A percentile compares a stretch with the other conserved stretches of the same genome.
These are phyloP conservation scores for Lampris incognitus DNA, from an alignment of 2,113 vertebrate genomes.

Conservation along the genomic window DNA sequence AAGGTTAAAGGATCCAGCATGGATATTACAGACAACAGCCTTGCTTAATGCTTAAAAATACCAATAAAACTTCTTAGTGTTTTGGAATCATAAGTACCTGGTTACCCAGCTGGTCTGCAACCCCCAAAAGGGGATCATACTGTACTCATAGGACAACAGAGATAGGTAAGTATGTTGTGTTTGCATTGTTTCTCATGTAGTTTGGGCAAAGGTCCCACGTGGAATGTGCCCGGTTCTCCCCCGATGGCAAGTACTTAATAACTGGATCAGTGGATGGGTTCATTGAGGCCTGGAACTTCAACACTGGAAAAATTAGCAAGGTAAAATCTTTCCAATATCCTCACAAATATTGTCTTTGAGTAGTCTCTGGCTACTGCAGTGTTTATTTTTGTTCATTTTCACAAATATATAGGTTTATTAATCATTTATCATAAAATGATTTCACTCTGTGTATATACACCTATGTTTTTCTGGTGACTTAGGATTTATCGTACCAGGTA, in stretches of 20 bases:
- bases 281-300: constrained; percentile 98
- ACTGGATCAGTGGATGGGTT: constrained; percentile 98
- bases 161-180: not conserved
- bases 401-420: no score
- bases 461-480: not conserved
- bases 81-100: not conserved
- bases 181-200: constrained; percentile 71
- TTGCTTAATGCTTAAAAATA: not conserved
- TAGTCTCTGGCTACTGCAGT: no score
- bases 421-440: no score
- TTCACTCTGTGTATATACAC: not conserved
- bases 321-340: constrained; percentile 61
- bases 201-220: constrained; percentile 98
- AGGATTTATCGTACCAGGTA: constrained; percentile 98
- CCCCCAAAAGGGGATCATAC: not conserved
- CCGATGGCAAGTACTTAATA: constrained; percentile 95
- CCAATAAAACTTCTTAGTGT: not conserved
- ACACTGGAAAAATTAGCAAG: constrained; percentile 96
- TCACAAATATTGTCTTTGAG: no score
- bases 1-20: constrained; percentile 23
- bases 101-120: not conserved
- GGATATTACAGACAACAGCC: constrained; percentile 17
- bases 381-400: no score
- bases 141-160: not conserved
- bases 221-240: constrained; percentile 97